Percentiles rank a stretch among this genome's conserved stretches.
phyloP scores from a whole-genome alignment of 2,113 vertebrate genomes.

The Drymodes brunneopygia region DNA sequence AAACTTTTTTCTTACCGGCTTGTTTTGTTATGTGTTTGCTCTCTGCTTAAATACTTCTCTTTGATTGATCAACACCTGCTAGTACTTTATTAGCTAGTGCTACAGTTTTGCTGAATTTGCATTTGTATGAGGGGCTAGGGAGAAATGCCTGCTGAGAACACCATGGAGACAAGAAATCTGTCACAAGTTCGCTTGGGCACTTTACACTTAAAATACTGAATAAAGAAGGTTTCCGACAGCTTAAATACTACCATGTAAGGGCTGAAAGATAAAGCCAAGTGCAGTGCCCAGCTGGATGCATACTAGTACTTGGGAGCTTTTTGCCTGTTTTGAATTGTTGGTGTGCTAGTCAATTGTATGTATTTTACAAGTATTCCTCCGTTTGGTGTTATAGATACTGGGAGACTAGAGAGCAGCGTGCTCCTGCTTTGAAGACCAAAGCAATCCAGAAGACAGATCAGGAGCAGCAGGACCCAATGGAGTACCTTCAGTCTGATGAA shows the following conservation, averaged over 20 bases:
- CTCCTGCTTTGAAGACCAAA: slow-evolving; percentile 82
- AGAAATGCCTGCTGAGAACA: not conserved
- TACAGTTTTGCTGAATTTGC: not conserved
- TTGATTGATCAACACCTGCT: not conserved
- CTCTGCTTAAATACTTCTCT: not conserved
- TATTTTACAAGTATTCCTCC: not conserved
- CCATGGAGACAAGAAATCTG: not conserved
- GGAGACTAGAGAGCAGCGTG: slow-evolving; percentile 89
- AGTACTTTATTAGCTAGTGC: not conserved
- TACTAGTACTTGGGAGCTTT: not conserved
- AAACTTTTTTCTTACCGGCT: not conserved
- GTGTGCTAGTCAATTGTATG: rapidly evolving
- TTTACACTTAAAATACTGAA: not conserved
- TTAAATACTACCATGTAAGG: not conserved
- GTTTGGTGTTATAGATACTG: slow-evolving; percentile 79
- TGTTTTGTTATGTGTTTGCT: not conserved
- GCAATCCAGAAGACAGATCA: slow-evolving; percentile 83
- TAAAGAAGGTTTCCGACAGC: not conserved
- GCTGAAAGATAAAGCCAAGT: not conserved
- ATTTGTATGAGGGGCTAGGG: not conserved
- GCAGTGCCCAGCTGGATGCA: not conserved
- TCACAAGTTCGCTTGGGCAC: not conserved
- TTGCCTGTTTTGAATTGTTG: not conserved
- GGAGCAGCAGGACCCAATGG: slow-evolving; percentile 95
- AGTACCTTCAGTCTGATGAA: slow-evolving; percentile 89